Conservation (phyloP, 2,888 invertebrate genomes). For the Athetis lepigone region DNA sequence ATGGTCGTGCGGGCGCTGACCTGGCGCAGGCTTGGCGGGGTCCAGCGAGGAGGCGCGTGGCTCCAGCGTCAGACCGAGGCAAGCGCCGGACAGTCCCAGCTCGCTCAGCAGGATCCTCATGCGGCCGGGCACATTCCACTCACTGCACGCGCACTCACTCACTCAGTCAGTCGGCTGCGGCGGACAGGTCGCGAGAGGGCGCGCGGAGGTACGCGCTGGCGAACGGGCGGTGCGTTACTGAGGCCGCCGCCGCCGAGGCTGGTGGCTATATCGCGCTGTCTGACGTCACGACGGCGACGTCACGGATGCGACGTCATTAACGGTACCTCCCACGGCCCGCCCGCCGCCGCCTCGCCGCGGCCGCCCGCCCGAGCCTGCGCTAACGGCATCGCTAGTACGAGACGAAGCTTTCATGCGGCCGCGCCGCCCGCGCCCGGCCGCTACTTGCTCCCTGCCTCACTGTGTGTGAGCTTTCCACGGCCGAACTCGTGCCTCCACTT, state of each 20-base stretch:
- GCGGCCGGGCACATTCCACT: slow-evolving; percentile 90
- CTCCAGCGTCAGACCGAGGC: slow-evolving; percentile 90
- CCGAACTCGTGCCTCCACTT: slow-evolving; percentile 48
- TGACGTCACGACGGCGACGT: slow-evolving; percentile 89
- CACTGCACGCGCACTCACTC: slow-evolving; percentile 90
- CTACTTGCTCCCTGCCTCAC: slow-evolving; percentile 66
- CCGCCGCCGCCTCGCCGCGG: slow-evolving; percentile 80
- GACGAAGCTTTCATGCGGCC: slow-evolving; percentile 84
- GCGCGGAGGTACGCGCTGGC: slow-evolving; percentile 86
- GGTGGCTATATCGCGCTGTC: slow-evolving; percentile 89
- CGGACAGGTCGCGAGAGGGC: slow-evolving; percentile 79
- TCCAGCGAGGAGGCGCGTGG: slow-evolving; percentile 87
- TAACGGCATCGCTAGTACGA: slow-evolving; percentile 89
- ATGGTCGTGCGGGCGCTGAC: slow-evolving; percentile 89
- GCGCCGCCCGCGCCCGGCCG: slow-evolving; percentile 73
- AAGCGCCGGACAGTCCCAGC: slow-evolving; percentile 90
- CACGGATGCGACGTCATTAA: slow-evolving; percentile 88
- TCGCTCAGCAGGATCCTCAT: slow-evolving; percentile 91
- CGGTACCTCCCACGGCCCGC: slow-evolving; percentile 90
- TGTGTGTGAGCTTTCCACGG: slow-evolving; percentile 53
- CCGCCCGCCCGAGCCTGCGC: slow-evolving; percentile 90
- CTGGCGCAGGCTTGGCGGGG: slow-evolving; percentile 88
- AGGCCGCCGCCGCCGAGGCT: slow-evolving; percentile 89
- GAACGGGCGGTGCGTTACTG: slow-evolving; percentile 90
- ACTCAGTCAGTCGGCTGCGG: slow-evolving; percentile 82